Base-by-base conservation (phyloP, 2,797 vertebrate species). In the Hypotaenidia philippensis region DNA sequence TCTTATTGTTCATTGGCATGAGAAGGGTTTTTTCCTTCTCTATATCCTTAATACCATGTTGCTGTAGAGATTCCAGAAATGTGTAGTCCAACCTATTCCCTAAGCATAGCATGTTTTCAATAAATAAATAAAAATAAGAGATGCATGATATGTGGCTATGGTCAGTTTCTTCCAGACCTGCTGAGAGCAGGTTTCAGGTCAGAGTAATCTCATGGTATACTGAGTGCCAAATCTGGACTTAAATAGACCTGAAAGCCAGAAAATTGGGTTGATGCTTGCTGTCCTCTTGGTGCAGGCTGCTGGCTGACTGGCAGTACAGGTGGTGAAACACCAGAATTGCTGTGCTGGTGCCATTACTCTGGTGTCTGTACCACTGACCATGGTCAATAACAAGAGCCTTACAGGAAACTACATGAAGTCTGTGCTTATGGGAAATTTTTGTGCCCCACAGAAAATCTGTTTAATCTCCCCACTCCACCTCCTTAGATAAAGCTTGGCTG, bases 401-500 rank as follows among this genome's bases (percentile, higher is more conserved):
- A n/a, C 70, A 78, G 45, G 21, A 45, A 93, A 45, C 16, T 25
- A 38, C 6, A 3, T 59, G 11, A 76, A 84, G 86, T 70, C 57
- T 86, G 20, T 69, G 55, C 59, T 94, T 87, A n/a, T 1, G 17
- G n/a, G 52, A 77, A 69, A 53, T 50, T 83, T 56, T 74, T 86
- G 50, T 79, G 66, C 55, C 87, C 66, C 72, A 38, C n/a, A 79
- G 59, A 89, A 89, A 79, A 84, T 57, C 83, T 93, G 38, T 80
- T 88, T 92, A 90, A 80, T 94, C 70, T 90, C 70, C 36, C 50
- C 25, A 52, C 16, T 95, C 56, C 29, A 85, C 52, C 36, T 87
- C 56, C 84, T 82, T 63, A 76, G 88, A 91, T 77, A 83, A 94
- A 92, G 45, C 29, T 83, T 94, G 94, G 85, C 72, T 90, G 68